Percentiles rank a stretch among this genome's conserved stretches.
Conservation (phyloP, 2,797 vertebrate genomes). For the Thalassophryne amazonica region DNA sequence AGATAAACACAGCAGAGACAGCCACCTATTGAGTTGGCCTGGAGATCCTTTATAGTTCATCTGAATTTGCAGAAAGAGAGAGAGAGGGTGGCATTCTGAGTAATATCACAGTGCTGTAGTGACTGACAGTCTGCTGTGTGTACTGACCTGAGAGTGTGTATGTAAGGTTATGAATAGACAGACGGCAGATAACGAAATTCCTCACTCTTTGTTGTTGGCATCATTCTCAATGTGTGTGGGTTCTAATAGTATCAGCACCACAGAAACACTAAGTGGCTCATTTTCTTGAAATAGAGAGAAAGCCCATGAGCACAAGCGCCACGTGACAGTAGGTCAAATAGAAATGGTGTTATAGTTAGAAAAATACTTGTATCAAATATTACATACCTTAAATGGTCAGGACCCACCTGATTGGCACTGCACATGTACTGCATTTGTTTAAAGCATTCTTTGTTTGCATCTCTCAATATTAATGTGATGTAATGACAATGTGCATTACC, state of each 20-base stretch:
- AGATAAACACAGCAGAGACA: slow-evolving; percentile 10
- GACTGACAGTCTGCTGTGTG: slow-evolving; percentile 29
- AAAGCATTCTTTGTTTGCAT: too few relatives aligned
- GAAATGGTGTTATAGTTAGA: too few relatives aligned
- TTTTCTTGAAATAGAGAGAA: background rate
- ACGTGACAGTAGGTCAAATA: too few relatives aligned
- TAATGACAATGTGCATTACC: too few relatives aligned
- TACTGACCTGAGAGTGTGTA: slow-evolving; percentile 11
- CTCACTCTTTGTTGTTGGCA: slow-evolving; percentile 19
- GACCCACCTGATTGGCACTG: too few relatives aligned
- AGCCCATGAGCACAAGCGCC: too few relatives aligned
- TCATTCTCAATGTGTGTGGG: slow-evolving; percentile 11
- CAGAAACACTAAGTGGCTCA: slow-evolving; percentile 11
- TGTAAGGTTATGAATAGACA: slow-evolving; percentile 24
- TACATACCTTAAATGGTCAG: too few relatives aligned
- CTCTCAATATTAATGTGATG: too few relatives aligned
- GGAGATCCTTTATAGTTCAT: slow-evolving; percentile 8
- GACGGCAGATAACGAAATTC: slow-evolving; percentile 56
- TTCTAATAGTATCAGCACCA: slow-evolving; percentile 17
- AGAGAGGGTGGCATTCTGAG: slow-evolving; percentile 1
- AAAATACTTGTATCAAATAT: too few relatives aligned
- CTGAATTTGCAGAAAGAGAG: slow-evolving; percentile 4
- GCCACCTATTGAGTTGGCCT: slow-evolving; percentile 13
- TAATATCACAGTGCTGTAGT: slow-evolving; percentile 13
- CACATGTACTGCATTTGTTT: too few relatives aligned